These are phyloP conservation scores for Heliconius ismenius DNA, from an alignment of 2,888 invertebrate genomes.

Conservation along the genomic window DNA sequence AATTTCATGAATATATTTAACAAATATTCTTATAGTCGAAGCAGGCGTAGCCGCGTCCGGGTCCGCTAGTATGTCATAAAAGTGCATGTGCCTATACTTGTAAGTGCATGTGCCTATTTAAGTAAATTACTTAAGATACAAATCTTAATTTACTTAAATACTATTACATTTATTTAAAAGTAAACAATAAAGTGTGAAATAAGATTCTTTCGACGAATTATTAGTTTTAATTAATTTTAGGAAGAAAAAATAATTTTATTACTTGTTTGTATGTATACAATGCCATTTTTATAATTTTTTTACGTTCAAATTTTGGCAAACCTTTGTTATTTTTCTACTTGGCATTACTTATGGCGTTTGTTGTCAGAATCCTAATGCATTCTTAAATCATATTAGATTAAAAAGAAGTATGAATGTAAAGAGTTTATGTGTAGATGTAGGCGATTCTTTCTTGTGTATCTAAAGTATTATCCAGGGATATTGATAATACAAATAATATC, in stretches of 20 bases:
- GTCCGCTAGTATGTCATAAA: too few species aligned
- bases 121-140: too few species aligned
- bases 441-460: background rate
- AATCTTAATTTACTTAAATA: too few species aligned
- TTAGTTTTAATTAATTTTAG: background rate
- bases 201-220: background rate
- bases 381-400: background rate
- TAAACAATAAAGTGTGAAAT: background rate
- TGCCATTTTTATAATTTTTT: background rate
- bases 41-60: too few species aligned
- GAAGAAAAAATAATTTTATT: too few species aligned
- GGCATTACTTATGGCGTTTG: background rate
- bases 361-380: too few species aligned
- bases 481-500: background rate
- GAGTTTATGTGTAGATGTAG: background rate
- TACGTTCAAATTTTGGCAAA: background rate
- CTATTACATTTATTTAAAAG: background rate
- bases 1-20: too few species aligned
- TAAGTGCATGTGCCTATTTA: too few species aligned
- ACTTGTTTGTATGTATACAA: background rate
- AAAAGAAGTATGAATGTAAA: background rate
- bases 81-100: too few species aligned
- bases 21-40: too few species aligned
- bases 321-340: background rate
- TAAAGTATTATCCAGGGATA: background rate